Percentiles rank a stretch among this genome's conserved stretches.
Conservation (phyloP, 2,888 invertebrate species). For the Mesoligia furuncula region DNA sequence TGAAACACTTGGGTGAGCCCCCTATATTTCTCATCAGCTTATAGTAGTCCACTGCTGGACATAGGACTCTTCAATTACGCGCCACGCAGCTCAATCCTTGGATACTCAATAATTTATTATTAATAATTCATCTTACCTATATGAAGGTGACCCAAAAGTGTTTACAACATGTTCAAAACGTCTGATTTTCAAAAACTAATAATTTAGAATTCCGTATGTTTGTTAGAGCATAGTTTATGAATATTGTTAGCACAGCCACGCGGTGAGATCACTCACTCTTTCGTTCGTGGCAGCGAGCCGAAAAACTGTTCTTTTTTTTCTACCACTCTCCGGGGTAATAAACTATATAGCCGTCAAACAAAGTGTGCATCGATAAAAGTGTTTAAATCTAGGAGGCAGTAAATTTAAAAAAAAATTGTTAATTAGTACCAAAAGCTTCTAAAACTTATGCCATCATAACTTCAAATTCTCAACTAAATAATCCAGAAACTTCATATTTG, state of each 20-base stretch:
- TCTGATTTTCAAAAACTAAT: constrained; percentile 24
- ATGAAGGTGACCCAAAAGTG: constrained; percentile 4
- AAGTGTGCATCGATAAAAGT: constrained; percentile 42
- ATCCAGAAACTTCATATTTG: neutral
- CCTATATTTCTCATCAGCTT: neutral
- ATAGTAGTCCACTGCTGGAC: neutral
- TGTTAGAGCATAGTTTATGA: constrained; percentile 50
- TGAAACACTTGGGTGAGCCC: neutral
- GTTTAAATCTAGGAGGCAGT: constrained; percentile 1
- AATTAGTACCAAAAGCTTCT: neutral
- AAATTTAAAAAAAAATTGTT: neutral
- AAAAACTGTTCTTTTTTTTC: constrained; percentile 54
- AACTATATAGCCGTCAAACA: constrained; percentile 51
- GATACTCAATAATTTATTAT: neutral
- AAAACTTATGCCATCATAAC: neutral
- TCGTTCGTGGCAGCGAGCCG: constrained; percentile 64
- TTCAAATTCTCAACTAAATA: neutral
- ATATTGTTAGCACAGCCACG: constrained; percentile 51
- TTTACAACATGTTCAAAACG: neutral
- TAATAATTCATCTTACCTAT: neutral
- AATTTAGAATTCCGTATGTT: constrained; percentile 23
- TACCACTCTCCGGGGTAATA: constrained; percentile 53
- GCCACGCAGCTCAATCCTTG: neutral
- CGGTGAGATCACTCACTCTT: constrained; percentile 60
- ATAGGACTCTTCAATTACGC: neutral